Base-by-base conservation (phyloP, 2,888 invertebrate genomes). In the Cerastoderma edule region DNA sequence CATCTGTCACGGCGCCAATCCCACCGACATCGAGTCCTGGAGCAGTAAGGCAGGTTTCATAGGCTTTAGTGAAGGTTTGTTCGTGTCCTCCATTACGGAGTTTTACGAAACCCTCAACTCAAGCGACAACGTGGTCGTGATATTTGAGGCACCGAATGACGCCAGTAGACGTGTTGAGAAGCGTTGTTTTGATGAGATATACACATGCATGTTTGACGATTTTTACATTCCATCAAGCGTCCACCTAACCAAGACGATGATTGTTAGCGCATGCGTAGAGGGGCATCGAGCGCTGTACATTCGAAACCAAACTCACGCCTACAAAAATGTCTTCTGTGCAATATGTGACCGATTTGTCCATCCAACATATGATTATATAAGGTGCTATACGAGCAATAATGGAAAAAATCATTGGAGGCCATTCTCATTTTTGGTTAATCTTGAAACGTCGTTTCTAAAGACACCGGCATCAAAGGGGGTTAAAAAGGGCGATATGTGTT, bases 251-350 rank as follows among this genome's bases (percentile, higher is more conserved):
- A 22, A 16, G 24, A 2, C 10, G 27, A 10, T 22, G 22, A 60
- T 60, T 2, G 33, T 60, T 13, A n/a, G 39, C 8, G 60, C 60
- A 4, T 60, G 60, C 39, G 39, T 39, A 24, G 24, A 24, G 4
- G 60, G 60, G 13, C 60, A 22, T 8, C 5, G 1, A 4, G 28
- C 60, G 4, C 22, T 8, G 2, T 53, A 53, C n/a, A 16, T 60
- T 16, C 16, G 24, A 3, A 39, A 0, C 0, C 2, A 24, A 0
- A 39, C 10, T 13, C 22, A n/a, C 1, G 39, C 39, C 16, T 60
- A 39, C 39, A 35, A 60, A 27, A 60, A 60, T n/a, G 39, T 39
- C 1, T 60, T 60, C 24, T 60, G 60, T 10, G 60, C 60, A 1
- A 35, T 60, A 4, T 60, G 60, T 24, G 30, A 39, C 35, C 2